phyloP scores from a whole-genome alignment of 1,140 invertebrate species.

The Papilio polyxenes region DNA sequence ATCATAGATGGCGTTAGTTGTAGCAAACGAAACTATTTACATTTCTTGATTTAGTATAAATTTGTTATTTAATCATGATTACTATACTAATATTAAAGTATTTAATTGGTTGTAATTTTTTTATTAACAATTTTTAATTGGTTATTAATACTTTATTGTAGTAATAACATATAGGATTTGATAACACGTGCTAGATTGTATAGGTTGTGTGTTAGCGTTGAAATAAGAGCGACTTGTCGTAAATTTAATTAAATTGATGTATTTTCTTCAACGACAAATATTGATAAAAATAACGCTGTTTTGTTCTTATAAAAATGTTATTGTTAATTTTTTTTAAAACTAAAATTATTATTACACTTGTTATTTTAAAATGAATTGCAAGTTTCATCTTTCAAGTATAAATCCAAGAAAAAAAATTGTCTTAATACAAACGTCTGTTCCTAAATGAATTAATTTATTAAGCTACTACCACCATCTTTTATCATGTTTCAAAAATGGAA shows the following conservation, averaged over 20 bases:
- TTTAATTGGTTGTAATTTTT: neutral
- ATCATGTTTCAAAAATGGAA: neutral
- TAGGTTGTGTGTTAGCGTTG: neutral
- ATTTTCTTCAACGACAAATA: neutral
- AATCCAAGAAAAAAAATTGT: neutral
- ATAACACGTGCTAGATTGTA: neutral
- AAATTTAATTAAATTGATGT: neutral
- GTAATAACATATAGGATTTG: neutral
- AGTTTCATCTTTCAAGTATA: neutral
- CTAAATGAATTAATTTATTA: neutral
- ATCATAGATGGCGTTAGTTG: constrained; percentile 64
- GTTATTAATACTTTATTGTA: no score
- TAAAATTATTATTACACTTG: no score
- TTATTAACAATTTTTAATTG: neutral
- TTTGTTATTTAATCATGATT: no score
- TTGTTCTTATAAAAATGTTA: neutral
- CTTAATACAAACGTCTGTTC: no score
- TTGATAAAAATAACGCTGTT: no score
- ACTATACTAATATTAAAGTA: no score
- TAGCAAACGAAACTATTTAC: constrained; percentile 41
- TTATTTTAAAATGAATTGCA: no score
- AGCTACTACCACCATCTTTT: neutral
- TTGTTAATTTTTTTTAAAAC: no score
- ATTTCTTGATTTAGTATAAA: neutral
- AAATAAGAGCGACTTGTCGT: neutral